These are phyloP conservation scores for Chionomys nivalis DNA, from an alignment of 2,113 vertebrate species.

Conservation along the genomic window DNA sequence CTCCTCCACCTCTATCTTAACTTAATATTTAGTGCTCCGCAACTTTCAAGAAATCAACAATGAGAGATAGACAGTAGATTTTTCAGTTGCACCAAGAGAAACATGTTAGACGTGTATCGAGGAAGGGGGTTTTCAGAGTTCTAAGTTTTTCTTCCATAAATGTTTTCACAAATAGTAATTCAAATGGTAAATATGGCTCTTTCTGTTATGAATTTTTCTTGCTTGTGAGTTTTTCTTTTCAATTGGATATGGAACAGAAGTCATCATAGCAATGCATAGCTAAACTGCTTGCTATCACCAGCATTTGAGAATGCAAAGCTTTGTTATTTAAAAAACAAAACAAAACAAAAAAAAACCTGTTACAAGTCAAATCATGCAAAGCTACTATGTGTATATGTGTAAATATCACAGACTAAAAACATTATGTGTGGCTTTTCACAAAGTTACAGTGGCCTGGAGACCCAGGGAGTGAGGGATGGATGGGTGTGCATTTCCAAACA, in stretches of 20 bases:
- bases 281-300: background rate
- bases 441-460: background rate
- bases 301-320: background rate
- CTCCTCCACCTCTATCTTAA: background rate
- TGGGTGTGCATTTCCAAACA: no score
- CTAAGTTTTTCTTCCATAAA: background rate
- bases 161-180: background rate
- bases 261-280: background rate
- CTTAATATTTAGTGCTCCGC: background rate
- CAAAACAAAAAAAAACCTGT: no score
- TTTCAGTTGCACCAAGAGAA: background rate
- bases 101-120: background rate
- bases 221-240: background rate
- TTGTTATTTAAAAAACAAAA: background rate
- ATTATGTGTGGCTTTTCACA: conserved; percentile 18
- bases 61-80: background rate
- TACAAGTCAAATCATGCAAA: background rate
- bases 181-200: background rate
- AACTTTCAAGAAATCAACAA: background rate
- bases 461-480: background rate
- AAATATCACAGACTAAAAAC: background rate
- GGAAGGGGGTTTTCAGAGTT: background rate
- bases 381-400: background rate
- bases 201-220: background rate
- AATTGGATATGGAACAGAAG: background rate